Conservation (phyloP, 2,113 vertebrate species). For the Piliocolobus tephrosceles region DNA sequence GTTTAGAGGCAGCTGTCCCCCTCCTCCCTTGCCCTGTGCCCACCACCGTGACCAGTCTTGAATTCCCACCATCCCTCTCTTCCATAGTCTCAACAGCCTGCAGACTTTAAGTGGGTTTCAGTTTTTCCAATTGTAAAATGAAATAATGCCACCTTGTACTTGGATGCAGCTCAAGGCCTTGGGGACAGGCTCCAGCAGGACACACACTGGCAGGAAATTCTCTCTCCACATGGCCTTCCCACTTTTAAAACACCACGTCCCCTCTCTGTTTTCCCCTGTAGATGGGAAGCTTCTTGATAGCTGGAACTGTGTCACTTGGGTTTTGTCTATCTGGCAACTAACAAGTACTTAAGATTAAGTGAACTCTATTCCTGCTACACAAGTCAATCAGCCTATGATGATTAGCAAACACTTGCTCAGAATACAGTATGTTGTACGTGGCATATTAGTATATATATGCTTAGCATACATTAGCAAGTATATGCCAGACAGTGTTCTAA, state of each 20-base stretch:
- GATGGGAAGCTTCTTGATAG: neutral
- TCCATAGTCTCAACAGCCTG: neutral
- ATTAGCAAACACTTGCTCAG: neutral
- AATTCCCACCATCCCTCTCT: neutral
- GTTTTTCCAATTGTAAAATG: neutral
- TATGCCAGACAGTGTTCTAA: neutral
- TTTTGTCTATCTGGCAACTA: neutral
- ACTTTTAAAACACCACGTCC: neutral
- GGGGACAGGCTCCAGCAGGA: neutral
- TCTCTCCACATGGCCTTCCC: neutral
- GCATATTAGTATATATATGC: neutral
- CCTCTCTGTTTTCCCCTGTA: neutral
- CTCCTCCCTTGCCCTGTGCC: neutral
- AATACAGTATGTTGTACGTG: neutral
- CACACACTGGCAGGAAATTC: neutral
- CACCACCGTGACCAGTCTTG: accelerated
- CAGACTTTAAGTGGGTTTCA: neutral
- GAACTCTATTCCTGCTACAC: neutral
- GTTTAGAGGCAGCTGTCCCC: neutral
- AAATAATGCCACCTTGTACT: neutral
- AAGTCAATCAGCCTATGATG: neutral
- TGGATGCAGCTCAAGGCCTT: neutral
- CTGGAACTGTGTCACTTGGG: neutral
- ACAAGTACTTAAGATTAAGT: neutral
- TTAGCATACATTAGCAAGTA: neutral